Conservation (phyloP, 2,888 invertebrate species). For the Harpalus rubripes region DNA sequence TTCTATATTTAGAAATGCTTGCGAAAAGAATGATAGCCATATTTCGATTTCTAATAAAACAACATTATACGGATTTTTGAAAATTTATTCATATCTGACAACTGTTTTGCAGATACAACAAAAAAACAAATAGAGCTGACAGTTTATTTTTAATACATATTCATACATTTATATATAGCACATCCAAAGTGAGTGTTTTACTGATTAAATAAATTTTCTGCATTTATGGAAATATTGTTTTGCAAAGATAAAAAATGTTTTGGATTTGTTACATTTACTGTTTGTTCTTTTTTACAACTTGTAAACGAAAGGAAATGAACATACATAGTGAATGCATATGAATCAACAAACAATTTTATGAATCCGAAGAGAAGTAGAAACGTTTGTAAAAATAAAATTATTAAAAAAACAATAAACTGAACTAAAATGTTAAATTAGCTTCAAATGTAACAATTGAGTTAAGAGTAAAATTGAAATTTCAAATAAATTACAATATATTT, state of each 20-base stretch:
- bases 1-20: conserved; percentile 50
- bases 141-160: conserved; percentile 78
- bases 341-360: conserved; percentile 34
- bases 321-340: conserved; percentile 29
- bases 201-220: conserved; percentile 67
- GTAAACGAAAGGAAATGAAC: conserved; percentile 47
- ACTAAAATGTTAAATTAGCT: conserved; percentile 66
- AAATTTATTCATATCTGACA: conserved; percentile 78
- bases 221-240: conserved; percentile 66
- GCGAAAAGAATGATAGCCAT: conserved; percentile 34
- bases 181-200: conserved; percentile 78
- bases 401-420: conserved; percentile 61
- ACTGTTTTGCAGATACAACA: conserved; percentile 78
- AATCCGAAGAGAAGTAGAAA: conserved; percentile 57
- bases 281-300: conserved; percentile 59
- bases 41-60: conserved; percentile 47
- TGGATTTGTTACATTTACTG: conserved; percentile 67
- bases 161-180: conserved; percentile 79
- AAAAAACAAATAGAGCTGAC: conserved; percentile 79
- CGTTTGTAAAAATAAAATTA: conserved; percentile 63
- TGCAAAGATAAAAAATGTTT: conserved; percentile 66
- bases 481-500: conserved; percentile 65
- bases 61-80: conserved; percentile 74
- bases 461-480: conserved; percentile 67
- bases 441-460: conserved; percentile 65